Evolutionary conservation across 2,888 invertebrate species (phyloP).

Genomic region (Drosophila fungiperda): DNA sequence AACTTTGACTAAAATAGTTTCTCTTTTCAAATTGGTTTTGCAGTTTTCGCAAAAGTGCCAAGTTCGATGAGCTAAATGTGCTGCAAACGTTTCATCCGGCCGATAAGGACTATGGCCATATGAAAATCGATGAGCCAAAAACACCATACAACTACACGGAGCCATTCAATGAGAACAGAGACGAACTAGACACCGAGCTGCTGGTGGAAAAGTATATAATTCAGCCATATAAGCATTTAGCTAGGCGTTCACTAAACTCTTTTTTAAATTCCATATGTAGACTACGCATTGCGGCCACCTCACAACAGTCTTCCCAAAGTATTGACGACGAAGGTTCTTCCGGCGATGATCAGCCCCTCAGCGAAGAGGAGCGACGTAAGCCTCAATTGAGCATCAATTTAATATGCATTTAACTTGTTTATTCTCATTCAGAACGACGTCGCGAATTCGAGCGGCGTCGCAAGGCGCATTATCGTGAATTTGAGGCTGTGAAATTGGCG

Average conservation of each 20-base stretch:
- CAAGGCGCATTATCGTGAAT: conserved; percentile 99
- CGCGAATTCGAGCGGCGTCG: conserved; percentile 96
- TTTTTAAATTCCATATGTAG: conserved; percentile 54
- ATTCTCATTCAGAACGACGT: conserved; percentile 87
- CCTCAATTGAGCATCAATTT: background rate
- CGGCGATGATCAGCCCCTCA: conserved; percentile 87
- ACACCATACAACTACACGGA: conserved; percentile 92
- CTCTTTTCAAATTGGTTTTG: background rate
- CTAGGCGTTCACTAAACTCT: background rate
- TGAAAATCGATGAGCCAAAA: conserved; percentile 99
- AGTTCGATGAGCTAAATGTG: conserved; percentile 99
- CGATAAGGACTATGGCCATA: conserved; percentile 99
- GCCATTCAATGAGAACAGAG: conserved; percentile 86
- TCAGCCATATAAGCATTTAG: background rate
- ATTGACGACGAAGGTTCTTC: conserved; percentile 86
- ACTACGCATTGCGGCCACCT: conserved; percentile 83
- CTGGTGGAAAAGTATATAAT: conserved; percentile 90
- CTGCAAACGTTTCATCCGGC: conserved; percentile 98
- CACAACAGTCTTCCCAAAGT: conserved; percentile 83
- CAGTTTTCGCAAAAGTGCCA: conserved; percentile 88
- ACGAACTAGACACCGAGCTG: conserved; percentile 89
- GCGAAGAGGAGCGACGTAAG: conserved; percentile 87
- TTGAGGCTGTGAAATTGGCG: conserved; percentile 96
- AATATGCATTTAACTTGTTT: background rate
- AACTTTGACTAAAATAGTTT: conserved; percentile 7